These are phyloP conservation scores for Tetramorium simillimum DNA, from an alignment of 1,140 invertebrate genomes.

Conservation along the genomic window DNA sequence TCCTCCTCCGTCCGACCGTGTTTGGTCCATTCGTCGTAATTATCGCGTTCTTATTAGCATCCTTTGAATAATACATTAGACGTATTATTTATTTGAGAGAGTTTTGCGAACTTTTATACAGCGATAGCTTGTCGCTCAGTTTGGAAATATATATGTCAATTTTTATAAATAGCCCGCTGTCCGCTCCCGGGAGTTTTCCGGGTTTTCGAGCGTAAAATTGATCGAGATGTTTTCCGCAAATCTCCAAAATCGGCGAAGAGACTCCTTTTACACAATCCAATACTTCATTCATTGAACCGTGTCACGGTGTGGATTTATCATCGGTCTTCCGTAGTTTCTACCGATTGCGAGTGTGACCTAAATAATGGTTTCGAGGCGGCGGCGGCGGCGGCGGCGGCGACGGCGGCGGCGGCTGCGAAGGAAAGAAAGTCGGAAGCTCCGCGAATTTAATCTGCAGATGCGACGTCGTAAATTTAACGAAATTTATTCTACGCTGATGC, in stretches of 20 bases:
- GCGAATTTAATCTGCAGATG: conserved; percentile 59
- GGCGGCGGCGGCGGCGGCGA: not conserved
- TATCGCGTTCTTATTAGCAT: not conserved
- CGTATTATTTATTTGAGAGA: not conserved
- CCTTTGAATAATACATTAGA: not conserved
- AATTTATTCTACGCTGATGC: conserved; percentile 72
- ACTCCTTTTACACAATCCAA: conserved; percentile 23
- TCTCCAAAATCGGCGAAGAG: conserved; percentile 6
- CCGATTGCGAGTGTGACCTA: conserved; percentile 59
- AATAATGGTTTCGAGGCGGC: conserved; percentile 45
- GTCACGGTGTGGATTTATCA: conserved; percentile 45
- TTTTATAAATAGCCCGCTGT: not conserved
- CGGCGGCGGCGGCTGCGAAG: not conserved
- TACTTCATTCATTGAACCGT: conserved; percentile 43
- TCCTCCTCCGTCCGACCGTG: not conserved
- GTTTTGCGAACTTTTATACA: not conserved
- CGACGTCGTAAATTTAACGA: conserved; percentile 63
- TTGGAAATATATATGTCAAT: not conserved
- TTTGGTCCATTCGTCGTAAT: conserved; percentile 2
- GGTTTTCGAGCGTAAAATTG: not conserved
- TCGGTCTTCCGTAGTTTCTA: conserved; percentile 40
- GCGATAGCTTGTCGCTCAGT: not conserved
- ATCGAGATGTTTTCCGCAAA: conserved; percentile 14
- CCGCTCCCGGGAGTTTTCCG: not conserved
- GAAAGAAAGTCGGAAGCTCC: conserved; percentile 23